These are phyloP conservation scores for Polypedilum vanderplanki DNA, from an alignment of 1,140 invertebrate species.

Conservation along the genomic window DNA sequence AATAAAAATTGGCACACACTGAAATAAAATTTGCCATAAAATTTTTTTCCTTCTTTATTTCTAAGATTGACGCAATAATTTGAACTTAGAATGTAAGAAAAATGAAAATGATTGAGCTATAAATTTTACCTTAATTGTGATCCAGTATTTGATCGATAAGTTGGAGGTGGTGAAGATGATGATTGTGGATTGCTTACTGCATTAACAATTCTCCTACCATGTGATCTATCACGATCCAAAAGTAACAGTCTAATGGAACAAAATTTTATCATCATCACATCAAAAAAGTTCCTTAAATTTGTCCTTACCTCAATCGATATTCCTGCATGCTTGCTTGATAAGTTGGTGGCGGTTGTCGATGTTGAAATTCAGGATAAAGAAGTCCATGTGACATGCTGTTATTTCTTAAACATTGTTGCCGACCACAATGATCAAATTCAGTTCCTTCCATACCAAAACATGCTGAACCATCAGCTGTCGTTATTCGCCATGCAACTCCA, in stretches of 20 bases:
- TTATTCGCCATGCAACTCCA: constrained; percentile 82
- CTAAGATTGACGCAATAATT: background rate
- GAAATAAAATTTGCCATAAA: constrained; percentile 10
- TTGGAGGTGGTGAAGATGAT: background rate
- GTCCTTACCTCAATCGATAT: constrained; percentile 66
- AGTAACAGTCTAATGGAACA: constrained; percentile 62
- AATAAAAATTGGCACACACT: constrained; percentile 6
- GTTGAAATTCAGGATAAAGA: constrained; percentile 93
- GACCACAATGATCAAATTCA: constrained; percentile 62
- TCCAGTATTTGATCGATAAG: constrained; percentile 5
- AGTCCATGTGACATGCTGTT: constrained; percentile 61
- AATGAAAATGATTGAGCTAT: no score
- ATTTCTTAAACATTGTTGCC: constrained; percentile 46
- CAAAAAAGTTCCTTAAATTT: constrained; percentile 1
- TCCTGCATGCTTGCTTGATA: constrained; percentile 95
- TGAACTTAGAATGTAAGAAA: background rate
- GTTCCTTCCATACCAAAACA: constrained; percentile 59
- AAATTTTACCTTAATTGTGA: background rate
- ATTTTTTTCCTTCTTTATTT: background rate
- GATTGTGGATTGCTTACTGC: background rate
- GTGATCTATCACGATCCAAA: constrained; percentile 59
- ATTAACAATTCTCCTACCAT: background rate
- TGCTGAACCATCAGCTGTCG: constrained; percentile 59
- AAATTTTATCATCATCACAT: background rate
- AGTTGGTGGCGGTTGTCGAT: constrained; percentile 83